Percentiles rank a stretch among this genome's conserved stretches.
These are phyloP conservation scores for Ceyx cyanopectus DNA, from an alignment of 2,113 vertebrate genomes.

Conservation along the genomic window DNA sequence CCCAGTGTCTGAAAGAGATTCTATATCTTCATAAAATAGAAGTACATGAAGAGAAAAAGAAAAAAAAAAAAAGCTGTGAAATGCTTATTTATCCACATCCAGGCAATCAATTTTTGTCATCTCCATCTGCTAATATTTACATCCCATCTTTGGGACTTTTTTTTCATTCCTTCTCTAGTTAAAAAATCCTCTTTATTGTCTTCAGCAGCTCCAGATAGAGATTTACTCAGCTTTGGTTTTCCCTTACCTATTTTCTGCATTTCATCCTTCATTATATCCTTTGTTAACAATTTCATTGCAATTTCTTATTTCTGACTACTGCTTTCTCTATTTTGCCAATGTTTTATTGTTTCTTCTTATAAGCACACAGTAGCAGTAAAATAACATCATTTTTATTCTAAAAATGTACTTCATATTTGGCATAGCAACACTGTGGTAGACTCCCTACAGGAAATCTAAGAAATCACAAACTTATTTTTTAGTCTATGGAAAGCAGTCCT, in stretches of 20 bases:
- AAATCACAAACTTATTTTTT: background rate
- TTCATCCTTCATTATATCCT: background rate
- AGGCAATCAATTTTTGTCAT: background rate
- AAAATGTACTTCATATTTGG: background rate
- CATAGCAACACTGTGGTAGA: background rate
- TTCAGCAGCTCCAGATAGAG: background rate
- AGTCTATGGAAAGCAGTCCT: background rate
- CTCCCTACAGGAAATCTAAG: background rate
- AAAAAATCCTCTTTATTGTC: background rate
- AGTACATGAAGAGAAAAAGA: background rate
- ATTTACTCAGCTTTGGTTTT: background rate
- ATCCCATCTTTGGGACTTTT: background rate
- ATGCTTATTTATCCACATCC: background rate
- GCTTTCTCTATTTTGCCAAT: background rate
- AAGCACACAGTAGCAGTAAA: background rate
- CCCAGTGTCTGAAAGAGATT: background rate
- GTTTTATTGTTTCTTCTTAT: background rate
- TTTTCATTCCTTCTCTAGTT: background rate
- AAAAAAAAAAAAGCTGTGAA: background rate
- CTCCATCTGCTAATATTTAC: background rate
- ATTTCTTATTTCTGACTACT: background rate
- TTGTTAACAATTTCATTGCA: background rate
- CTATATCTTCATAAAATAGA: background rate
- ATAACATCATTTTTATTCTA: background rate
- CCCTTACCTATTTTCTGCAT: background rate